Evolutionary conservation across 2,113 vertebrate species (phyloP).

Genomic region (Hypocryptadius cinnamomeus): DNA sequence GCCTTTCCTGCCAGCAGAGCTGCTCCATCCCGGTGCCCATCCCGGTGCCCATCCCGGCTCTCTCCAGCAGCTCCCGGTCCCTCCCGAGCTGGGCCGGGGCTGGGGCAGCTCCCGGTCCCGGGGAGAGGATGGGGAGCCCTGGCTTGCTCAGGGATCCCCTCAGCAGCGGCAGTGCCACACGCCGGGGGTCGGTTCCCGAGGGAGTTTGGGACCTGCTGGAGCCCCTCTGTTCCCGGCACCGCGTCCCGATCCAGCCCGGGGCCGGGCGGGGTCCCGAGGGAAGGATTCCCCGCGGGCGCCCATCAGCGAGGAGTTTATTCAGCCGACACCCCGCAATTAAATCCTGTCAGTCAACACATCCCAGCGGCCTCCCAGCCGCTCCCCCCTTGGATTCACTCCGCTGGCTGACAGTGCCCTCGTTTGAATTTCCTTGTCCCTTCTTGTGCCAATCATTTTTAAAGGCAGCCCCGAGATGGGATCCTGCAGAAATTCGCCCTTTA

Average conservation of each 20-base stretch:
- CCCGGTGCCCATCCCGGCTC: no score
- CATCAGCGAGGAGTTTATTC: accelerated
- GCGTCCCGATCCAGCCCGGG: accelerated
- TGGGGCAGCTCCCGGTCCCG: background rate
- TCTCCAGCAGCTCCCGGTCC: background rate
- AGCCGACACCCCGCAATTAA: background rate
- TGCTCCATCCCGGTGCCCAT: background rate
- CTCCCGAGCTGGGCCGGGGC: background rate
- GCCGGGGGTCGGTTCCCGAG: background rate
- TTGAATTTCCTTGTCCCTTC: background rate
- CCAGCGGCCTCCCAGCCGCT: background rate
- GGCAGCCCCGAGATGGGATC: background rate
- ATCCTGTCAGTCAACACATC: accelerated
- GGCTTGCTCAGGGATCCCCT: background rate
- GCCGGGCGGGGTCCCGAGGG: background rate
- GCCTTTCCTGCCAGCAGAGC: background rate
- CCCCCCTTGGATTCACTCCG: background rate
- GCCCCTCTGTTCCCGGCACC: background rate
- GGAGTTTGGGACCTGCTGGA: background rate
- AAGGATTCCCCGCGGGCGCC: background rate
- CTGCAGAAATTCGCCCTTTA: background rate
- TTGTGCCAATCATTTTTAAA: background rate
- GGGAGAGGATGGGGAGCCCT: no score
- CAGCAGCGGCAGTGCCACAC: background rate
- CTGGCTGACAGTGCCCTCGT: background rate